Base-by-base conservation (phyloP, 2,113 vertebrate genomes). In the Atractosteus spatula region DNA sequence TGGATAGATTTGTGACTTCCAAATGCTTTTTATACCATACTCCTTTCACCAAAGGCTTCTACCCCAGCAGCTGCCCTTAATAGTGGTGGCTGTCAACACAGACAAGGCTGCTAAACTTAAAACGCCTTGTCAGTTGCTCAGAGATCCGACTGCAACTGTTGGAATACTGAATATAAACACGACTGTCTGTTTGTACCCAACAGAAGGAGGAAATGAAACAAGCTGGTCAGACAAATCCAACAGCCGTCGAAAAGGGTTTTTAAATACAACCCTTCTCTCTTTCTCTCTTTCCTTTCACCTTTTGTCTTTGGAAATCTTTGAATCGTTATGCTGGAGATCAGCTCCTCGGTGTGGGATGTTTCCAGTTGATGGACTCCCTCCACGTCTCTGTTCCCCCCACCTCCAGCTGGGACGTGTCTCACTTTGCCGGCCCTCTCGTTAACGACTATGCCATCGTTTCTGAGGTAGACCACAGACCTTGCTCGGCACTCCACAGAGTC, bases 351-450 rank as follows among this genome's bases (percentile, higher is more conserved):
- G 92, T 90, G 89, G 89, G 91, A 92, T 93, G 93, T 94, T 94
- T 94, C 92, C 93, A 91, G 93, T 93, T 93, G 93, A 93, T 93
- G 91, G 93, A 91, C 91, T 93, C 92, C 89, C 92, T 91, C 93
- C 88, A 87, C 82, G 91, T 93, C 93, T 93, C 91, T 88, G 91
- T 93, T 92, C 83, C 83, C 78, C 71, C 84, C 84, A 88, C 90
- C 90, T 89, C 93, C 92, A 91, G 92, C 93, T 93, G 93, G 91
- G 93, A 91, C 91, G 91, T 90, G 93, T 91, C 90, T 91, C 88
- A 85, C 88, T 90, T 89, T 88, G 90, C 91, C 89, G 89, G 82
- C 88, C 88, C 92, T 92, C 90, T 90, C 91, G 89, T 91, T 93
- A 93, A 93, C 92, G 91, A 93, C 87, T 88, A 92, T 88, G 86